Conservation (phyloP, 1,140 invertebrate species). For the Danaus plexippus region DNA sequence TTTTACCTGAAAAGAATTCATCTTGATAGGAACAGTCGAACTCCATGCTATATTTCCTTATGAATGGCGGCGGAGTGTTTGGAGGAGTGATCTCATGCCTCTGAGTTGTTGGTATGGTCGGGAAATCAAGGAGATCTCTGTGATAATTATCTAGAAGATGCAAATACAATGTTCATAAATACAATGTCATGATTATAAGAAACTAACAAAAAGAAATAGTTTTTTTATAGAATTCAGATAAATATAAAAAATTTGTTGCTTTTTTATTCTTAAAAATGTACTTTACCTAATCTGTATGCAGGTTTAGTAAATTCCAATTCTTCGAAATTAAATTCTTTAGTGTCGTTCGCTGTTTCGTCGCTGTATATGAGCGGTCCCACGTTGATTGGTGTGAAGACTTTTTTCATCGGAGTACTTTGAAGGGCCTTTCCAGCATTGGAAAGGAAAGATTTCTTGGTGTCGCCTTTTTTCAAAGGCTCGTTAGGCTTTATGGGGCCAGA, state of each 20-base stretch:
- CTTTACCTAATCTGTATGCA: conserved; percentile 44
- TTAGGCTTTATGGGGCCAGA: conserved; percentile 46
- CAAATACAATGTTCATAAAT: not conserved
- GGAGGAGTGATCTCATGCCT: conserved; percentile 32
- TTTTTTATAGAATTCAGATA: too few species aligned
- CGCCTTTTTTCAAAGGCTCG: conserved; percentile 33
- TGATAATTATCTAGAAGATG: conserved; percentile 44
- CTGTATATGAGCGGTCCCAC: conserved; percentile 51
- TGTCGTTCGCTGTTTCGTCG: conserved; percentile 20
- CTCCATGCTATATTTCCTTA: conserved; percentile 31
- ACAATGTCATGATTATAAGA: not conserved
- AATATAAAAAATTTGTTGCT: too few species aligned
- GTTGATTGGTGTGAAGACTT: conserved; percentile 47
- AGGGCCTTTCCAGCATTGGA: conserved; percentile 53
- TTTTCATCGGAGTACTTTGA: conserved; percentile 42
- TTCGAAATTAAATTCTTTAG: conserved; percentile 25
- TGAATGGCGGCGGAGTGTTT: conserved; percentile 48
- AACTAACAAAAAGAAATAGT: too few species aligned
- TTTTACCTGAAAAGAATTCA: conserved; percentile 56
- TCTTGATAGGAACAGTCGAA: conserved; percentile 54
- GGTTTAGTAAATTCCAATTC: conserved; percentile 54
- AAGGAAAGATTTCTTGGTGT: conserved; percentile 54
- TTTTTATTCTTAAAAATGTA: not conserved
- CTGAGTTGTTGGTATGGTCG: conserved; percentile 30
- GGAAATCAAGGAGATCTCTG: conserved; percentile 44